These are phyloP conservation scores for Rhyzopertha dominica DNA, from an alignment of 1,140 invertebrate species.

Conservation along the genomic window DNA sequence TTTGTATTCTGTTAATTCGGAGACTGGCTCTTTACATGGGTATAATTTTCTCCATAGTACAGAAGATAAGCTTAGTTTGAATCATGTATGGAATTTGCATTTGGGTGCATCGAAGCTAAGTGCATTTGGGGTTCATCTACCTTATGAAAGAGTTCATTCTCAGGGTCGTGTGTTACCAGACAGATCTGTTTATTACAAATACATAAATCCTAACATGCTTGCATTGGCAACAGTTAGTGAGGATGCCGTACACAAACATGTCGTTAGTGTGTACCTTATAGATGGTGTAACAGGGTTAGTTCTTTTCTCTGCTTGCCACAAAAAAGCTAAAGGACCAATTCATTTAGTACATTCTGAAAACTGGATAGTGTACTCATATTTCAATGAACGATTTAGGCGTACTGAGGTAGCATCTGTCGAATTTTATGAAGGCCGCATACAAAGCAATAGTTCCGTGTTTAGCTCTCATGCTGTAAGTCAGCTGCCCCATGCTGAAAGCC, in stretches of 20 bases:
- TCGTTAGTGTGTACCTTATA: conserved; percentile 62
- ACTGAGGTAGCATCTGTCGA: conserved; percentile 90
- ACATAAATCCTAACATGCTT: conserved; percentile 95
- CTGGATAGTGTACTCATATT: conserved; percentile 93
- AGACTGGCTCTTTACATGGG: conserved; percentile 61
- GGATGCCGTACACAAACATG: conserved; percentile 71
- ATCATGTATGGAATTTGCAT: conserved; percentile 65
- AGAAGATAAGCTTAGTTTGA: conserved; percentile 32
- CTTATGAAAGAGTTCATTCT: conserved; percentile 87
- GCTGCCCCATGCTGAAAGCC: conserved; percentile 77
- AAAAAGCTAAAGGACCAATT: conserved; percentile 74
- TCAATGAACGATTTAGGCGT: conserved; percentile 88
- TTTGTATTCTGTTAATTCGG: conserved; percentile 49
- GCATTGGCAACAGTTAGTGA: conserved; percentile 76
- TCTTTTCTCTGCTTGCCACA: conserved; percentile 69
- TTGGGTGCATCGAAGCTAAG: conserved; percentile 66
- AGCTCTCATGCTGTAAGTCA: conserved; percentile 70
- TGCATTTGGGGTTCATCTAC: conserved; percentile 63
- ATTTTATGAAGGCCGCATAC: conserved; percentile 87
- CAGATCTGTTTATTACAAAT: conserved; percentile 96
- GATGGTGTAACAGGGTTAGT: conserved; percentile 86
- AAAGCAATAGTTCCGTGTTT: conserved; percentile 82
- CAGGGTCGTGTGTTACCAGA: conserved; percentile 93
- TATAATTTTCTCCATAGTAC: conserved; percentile 52
- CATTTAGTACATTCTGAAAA: conserved; percentile 95